These are phyloP conservation scores for Troides aeacus DNA, from an alignment of 2,888 invertebrate species.

Conservation along the genomic window DNA sequence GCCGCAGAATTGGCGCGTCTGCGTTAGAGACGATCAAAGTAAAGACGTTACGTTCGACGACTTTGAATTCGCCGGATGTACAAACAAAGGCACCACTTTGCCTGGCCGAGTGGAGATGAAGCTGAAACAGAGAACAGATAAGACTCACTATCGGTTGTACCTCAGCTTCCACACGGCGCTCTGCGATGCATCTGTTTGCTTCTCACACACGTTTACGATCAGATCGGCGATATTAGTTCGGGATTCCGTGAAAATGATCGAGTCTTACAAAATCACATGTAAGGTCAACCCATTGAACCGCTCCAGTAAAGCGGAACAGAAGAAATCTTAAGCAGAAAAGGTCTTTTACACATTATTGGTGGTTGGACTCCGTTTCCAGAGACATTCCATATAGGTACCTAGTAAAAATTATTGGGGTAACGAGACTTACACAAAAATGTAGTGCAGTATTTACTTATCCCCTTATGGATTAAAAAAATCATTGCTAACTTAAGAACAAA, in stretches of 20 bases:
- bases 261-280: conserved; percentile 74
- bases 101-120: conserved; percentile 73
- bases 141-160: conserved; percentile 71
- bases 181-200: conserved; percentile 63
- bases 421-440: too few species aligned
- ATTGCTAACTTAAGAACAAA: too few species aligned
- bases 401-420: too few species aligned
- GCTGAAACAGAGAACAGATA: conserved; percentile 64
- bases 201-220: conserved; percentile 67
- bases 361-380: background rate
- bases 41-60: conserved; percentile 66
- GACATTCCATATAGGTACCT: too few species aligned
- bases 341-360: background rate
- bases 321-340: conserved; percentile 1
- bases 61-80: conserved; percentile 64
- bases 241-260: conserved; percentile 71
- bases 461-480: too few species aligned
- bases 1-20: conserved; percentile 78
- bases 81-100: conserved; percentile 58
- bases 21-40: conserved; percentile 60
- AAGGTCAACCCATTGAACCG: conserved; percentile 70
- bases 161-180: conserved; percentile 68
- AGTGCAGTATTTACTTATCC: too few species aligned
- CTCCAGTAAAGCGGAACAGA: conserved; percentile 28
- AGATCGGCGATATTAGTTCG: conserved; percentile 68